phyloP scores from a whole-genome alignment of 2,888 invertebrate species.

The Melanophora roralis region DNA sequence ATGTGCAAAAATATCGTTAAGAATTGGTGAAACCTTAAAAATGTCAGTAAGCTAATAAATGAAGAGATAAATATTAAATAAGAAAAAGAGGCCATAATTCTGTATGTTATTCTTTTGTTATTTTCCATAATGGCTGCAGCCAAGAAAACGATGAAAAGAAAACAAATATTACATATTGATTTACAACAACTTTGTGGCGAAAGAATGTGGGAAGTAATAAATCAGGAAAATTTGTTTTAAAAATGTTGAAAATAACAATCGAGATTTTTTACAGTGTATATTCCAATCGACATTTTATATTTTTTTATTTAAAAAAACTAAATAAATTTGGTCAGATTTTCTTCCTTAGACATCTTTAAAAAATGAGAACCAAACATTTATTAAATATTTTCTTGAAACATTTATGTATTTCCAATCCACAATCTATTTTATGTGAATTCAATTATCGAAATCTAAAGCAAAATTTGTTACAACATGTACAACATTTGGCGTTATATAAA shows the following conservation, averaged over 20 bases:
- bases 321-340: too few relatives aligned
- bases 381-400: too few relatives aligned
- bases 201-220: slow-evolving; percentile 30
- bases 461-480: too few relatives aligned
- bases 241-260: neutral
- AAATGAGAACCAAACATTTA: too few relatives aligned
- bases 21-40: slow-evolving; percentile 57
- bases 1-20: slow-evolving; percentile 42
- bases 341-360: too few relatives aligned
- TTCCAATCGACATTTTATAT: too few relatives aligned
- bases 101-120: slow-evolving; percentile 35
- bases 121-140: neutral
- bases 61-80: slow-evolving; percentile 54
- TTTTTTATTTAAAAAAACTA: too few relatives aligned
- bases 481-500: too few relatives aligned
- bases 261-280: neutral
- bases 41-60: slow-evolving; percentile 59
- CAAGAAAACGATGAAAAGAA: neutral
- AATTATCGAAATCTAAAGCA: too few relatives aligned
- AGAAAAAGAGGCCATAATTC: slow-evolving; percentile 24
- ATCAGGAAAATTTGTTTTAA: slow-evolving; percentile 26
- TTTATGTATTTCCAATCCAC: too few relatives aligned
- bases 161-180: slow-evolving; percentile 7
- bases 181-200: neutral
- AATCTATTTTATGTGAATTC: too few relatives aligned